Base-by-base conservation (phyloP, 2,797 vertebrate species). In the Sebastiscus albofasciatus region DNA sequence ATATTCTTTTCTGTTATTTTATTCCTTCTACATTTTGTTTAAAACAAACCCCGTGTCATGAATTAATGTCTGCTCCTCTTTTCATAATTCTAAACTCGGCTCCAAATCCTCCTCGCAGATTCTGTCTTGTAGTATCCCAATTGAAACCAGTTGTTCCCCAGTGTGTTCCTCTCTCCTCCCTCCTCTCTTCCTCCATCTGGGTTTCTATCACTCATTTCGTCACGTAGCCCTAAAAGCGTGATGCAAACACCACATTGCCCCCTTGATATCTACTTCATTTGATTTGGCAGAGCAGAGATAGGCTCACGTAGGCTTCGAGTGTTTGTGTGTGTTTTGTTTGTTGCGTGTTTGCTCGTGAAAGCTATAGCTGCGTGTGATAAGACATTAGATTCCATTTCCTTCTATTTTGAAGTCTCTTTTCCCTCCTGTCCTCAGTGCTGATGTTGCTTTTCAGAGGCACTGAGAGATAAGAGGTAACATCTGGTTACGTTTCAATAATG, bases 401-500 rank as follows among this genome's bases (percentile, higher is more conserved):
- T 83, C 33, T 85, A 72, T 90, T 91, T 55, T 88, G 75, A 87
- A 88, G 80, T 84, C 84, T 86, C 60, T 83, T 79, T 76, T 80
- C 85, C 83, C 79, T 59, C 79, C 77, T 71, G 83, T 90, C 84
- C 89, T 88, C 77, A 8, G 72, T 13, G 12, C 95, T 94, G 96
- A 96, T 94, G 96, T 96, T 97, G 96, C 96, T 97, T 96, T 96
- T 94, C 95, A 95, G 89, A 97, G 87, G 94, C 92, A 90, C 87
- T 91, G 94, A 92, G 92, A 94, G 96, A 97, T 98, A 97, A 97
- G 96, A 96, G 94, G 95, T 94, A 97, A 97, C 96, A 98, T 98
- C 97, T 98, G 97, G 96, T 98, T 97, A 96, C 92, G 94, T 94
- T 97, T 97, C 95, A 95, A 83, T 93, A 93, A 95, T 95, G 95